phyloP scores from a whole-genome alignment of 2,888 invertebrate genomes.

The Rhamnusium bicolor region DNA sequence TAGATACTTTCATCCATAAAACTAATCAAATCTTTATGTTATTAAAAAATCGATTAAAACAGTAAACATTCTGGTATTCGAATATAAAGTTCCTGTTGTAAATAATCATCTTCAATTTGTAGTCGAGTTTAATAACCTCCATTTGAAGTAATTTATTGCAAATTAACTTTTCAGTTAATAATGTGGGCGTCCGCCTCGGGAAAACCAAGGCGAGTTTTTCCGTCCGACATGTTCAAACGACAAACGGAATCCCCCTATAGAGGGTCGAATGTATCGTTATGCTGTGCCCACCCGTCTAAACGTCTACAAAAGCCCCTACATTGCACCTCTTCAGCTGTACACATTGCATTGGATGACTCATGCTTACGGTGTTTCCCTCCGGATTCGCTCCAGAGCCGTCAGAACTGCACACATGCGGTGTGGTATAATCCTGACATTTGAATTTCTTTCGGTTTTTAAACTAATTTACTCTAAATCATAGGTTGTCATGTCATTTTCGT shows the following conservation, averaged over 20 bases:
- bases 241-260: neutral
- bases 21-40: too few species aligned
- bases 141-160: too few species aligned
- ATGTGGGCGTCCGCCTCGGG: neutral
- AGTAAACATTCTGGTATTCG: too few species aligned
- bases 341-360: constrained; percentile 19
- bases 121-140: too few species aligned
- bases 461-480: too few species aligned
- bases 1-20: too few species aligned
- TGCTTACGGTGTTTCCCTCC: constrained; percentile 4
- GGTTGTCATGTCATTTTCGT: too few species aligned
- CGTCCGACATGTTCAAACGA: neutral
- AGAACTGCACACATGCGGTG: neutral
- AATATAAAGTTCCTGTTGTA: too few species aligned
- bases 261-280: constrained; percentile 17
- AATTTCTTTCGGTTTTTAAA: too few species aligned
- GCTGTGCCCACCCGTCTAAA: constrained; percentile 8
- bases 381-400: neutral
- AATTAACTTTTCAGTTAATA: neutral
- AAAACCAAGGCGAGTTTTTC: neutral
- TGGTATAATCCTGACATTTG: neutral
- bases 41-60: too few species aligned
- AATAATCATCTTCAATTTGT: too few species aligned
- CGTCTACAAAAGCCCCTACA: constrained; percentile 20
- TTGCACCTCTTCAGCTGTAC: neutral